Evolutionary conservation across 1,140 invertebrate species (phyloP).

Genomic region (Dreissena polymorpha): DNA sequence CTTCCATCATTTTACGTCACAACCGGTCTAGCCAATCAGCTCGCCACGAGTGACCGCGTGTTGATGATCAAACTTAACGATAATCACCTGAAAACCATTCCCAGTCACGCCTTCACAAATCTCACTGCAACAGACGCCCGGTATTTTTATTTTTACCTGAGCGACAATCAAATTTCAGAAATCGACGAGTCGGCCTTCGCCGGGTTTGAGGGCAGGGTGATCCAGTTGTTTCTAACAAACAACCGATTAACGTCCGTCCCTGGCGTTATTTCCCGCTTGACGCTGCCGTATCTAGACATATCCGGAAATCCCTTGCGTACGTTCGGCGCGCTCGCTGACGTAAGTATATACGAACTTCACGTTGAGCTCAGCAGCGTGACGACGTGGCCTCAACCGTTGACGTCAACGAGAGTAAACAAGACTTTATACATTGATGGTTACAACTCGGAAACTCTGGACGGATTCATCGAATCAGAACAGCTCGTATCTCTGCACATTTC

Average conservation of each 20-base stretch:
- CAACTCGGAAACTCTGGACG: background rate
- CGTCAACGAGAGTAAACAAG: background rate
- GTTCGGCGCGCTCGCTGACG: background rate
- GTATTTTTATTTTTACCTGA: background rate
- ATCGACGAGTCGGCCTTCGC: background rate
- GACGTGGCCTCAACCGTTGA: background rate
- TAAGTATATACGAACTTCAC: background rate
- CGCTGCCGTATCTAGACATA: background rate
- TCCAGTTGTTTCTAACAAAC: background rate
- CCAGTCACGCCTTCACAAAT: background rate
- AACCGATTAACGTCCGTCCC: background rate
- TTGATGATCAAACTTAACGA: background rate
- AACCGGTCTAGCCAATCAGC: background rate
- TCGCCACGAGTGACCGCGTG: background rate
- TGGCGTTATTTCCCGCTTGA: background rate
- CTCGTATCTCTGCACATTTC: background rate
- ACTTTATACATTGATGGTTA: background rate
- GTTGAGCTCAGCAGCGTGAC: background rate
- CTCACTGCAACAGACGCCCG: background rate
- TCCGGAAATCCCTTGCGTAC: background rate
- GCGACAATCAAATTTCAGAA: background rate
- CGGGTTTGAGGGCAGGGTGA: background rate
- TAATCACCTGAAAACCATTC: background rate
- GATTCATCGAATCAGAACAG: background rate
- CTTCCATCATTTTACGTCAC: background rate